Evolutionary conservation across 2,113 vertebrate genomes (phyloP), one percentile per base, ranked within the genome.

Genomic region (Cichladusa arquata): DNA sequence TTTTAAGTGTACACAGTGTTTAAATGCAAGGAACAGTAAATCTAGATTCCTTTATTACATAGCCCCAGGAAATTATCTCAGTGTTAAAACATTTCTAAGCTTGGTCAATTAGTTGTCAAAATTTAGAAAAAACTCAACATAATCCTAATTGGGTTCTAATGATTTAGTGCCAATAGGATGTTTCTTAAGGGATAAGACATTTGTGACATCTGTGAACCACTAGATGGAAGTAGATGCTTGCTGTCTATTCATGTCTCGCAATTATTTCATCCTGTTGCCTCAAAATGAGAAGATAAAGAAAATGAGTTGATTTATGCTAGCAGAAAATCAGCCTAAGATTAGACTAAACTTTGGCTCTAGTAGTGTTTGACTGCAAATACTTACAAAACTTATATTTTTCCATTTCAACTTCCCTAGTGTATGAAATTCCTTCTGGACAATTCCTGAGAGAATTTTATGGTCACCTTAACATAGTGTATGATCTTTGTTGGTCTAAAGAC

Each of bases 401-500:
- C 90, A 10, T 90, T 51, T 61, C 44, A 53, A 97, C 96, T 93
- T 95, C 51, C 36, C 36, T 97, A 99, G 99, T 99, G 58, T 99
- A 99, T 93, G 99, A 99, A 97, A 99, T 99, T 95, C 99, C 99
- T 85, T 99, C 99, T 83, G 99, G 99, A 38, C 98, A 97, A 56
- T 98, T 98, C 54, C 91, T 99, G 94, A 98, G 98, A 95, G 98
- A 99, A 78, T 98, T 99, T 96, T 98, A 97, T 96, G 99, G 99
- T 57, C 99, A 99, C 81, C 98, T 99, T 74, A 99, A 99, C 95
- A 98, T 99, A 79, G 98, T 99, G 31, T 99, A 99, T 96, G 99
- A 99, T 94, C 98, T 99, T 92, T 99, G 98, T 96, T 99, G 99
- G 99, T 99, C 99, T 73, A 98, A 97, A 94, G 98, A 99, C 65